phyloP scores from a whole-genome alignment of 2,113 vertebrate genomes.

The Corythaeola cristata region DNA sequence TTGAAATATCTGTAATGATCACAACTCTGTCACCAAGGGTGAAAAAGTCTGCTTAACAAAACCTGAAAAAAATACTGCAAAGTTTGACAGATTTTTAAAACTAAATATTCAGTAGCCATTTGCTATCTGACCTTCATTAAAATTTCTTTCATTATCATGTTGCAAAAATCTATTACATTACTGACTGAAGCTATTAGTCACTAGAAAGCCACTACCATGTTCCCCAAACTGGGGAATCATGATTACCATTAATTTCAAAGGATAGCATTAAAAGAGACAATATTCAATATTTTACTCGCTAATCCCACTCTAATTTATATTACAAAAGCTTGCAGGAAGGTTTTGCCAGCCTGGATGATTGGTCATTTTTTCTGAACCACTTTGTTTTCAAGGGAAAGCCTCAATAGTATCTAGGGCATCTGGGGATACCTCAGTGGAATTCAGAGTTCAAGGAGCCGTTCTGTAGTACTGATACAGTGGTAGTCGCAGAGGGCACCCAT shows the following conservation, averaged over 20 bases:
- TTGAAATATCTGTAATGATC: conserved; percentile 9
- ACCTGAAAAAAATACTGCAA: conserved; percentile 19
- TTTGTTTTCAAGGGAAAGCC: not conserved
- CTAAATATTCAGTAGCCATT: conserved; percentile 34
- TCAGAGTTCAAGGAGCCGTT: not conserved
- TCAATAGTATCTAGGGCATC: not conserved
- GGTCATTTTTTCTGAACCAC: not conserved
- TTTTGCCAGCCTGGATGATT: not conserved
- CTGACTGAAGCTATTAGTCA: conserved; percentile 70
- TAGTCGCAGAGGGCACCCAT: not conserved
- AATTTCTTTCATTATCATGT: conserved; percentile 65
- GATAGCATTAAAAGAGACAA: conserved; percentile 71
- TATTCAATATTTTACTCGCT: conserved; percentile 74
- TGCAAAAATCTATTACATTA: conserved; percentile 69
- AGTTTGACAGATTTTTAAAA: conserved; percentile 44
- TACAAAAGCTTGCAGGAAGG: conserved; percentile 58
- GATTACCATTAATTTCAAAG: conserved; percentile 71
- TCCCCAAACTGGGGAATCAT: conserved; percentile 64
- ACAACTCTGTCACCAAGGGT: not conserved
- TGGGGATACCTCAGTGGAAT: not conserved
- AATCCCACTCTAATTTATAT: conserved; percentile 71
- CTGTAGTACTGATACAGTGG: not conserved
- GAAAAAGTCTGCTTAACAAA: conserved; percentile 19
- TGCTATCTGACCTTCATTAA: conserved; percentile 59
- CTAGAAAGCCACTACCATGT: conserved; percentile 34